Evolutionary conservation across 2,888 invertebrate species (phyloP).

Genomic region (Drosophila kanekoi): DNA sequence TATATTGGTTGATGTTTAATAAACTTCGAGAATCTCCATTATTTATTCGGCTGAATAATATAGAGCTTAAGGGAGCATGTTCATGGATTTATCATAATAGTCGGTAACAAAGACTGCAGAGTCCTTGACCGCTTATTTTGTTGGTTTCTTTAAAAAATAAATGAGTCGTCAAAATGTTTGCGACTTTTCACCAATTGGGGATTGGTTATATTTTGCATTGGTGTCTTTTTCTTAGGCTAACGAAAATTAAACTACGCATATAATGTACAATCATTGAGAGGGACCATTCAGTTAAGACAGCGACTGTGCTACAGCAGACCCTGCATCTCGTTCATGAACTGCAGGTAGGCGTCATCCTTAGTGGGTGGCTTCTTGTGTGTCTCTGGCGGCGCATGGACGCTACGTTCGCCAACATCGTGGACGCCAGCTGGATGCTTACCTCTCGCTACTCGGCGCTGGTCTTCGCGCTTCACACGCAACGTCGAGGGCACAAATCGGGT

Average conservation of each 20-base stretch:
- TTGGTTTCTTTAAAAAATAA: neutral
- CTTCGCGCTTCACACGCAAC: constrained; percentile 94
- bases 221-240: constrained; percentile 5
- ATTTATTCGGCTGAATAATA: neutral
- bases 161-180: neutral
- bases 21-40: neutral
- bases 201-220: neutral
- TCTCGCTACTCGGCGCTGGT: constrained; percentile 87
- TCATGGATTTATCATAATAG: neutral
- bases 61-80: neutral
- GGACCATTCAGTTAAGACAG: neutral
- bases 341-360: constrained; percentile 99
- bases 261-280: constrained; percentile 25
- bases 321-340: constrained; percentile 99
- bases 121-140: neutral
- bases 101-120: neutral
- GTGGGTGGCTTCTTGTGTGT: constrained; percentile 86
- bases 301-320: constrained; percentile 89
- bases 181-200: constrained; percentile 2
- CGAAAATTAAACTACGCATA: constrained; percentile 28
- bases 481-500: constrained; percentile 98
- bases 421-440: constrained; percentile 85
- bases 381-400: constrained; percentile 69
- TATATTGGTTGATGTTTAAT: too few relatives aligned
- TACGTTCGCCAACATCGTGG: constrained; percentile 82